Base-by-base conservation (phyloP, 2,113 vertebrate genomes). In the Macheiramphus alcinus region DNA sequence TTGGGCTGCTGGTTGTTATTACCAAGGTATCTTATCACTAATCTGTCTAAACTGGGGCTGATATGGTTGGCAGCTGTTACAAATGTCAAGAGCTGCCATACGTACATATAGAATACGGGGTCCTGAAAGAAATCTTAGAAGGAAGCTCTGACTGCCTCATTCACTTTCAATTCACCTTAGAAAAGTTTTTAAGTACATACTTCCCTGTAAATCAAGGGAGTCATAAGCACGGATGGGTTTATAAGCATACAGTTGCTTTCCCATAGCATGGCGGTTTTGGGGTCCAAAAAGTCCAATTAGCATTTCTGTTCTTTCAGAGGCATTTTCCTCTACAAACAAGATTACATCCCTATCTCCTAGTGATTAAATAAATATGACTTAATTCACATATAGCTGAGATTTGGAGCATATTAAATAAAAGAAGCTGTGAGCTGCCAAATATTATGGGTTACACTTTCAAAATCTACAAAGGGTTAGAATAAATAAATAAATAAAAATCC, bases 1-100 rank as follows among this genome's bases (percentile, higher is more conserved):
- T 88, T 91, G 68, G 32, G 50, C 55, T 86, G 55, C 45, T 94
- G 45, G 72, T 80, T 95, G 67, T 76, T 80, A 42, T 91, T 91
- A 66, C 3, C 32, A 68, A 79, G 36, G 58, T 90, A 70, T 94
- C 62, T 82, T 89, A 68, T 59, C 59, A 31, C 20, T 80, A 66
- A 61, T 94, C 47, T 90, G 74, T 58, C 80, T 88, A 63, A 93
- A 80, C 68, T 72, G 58, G 7, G 40, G 38, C 48, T 86, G 85
- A 62, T 73, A 38, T 32, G 40, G 38, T 78, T 90, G 81, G 80
- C 67, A 96, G 47, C 50, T 86, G 27, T 73, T 92, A 73, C 34
- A 83, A 83, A 94, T 59, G 61, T 65, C 76, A 86, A 70, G 68
- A 85, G 32, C 17, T 18, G 88, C 52, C 58, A 80, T 23, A n/a